Evolutionary conservation across 2,888 invertebrate species (phyloP), one percentile per base, ranked within the genome.

Genomic region (Koerneria pararmatus): DNA sequence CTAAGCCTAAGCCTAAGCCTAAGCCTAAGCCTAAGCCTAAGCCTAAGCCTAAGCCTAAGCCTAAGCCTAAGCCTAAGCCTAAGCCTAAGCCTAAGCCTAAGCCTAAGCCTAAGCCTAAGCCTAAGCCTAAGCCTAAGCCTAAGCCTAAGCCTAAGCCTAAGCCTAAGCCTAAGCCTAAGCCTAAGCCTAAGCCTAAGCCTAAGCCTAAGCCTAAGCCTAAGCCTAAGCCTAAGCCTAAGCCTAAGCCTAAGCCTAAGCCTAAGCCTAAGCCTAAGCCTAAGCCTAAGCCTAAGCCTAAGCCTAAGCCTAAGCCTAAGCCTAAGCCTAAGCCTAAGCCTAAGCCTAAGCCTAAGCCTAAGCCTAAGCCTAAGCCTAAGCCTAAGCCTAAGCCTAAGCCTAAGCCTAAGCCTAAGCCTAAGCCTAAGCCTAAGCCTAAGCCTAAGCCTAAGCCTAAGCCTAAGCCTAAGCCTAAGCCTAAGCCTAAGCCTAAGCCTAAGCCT

Each of bases 121-220:
- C 46, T n/a, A 46, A 46, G 11, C 46, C 46, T 15, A 46, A n/a
- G 67, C 66, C 66, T 67, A 66, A 66, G 66, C 65, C 67, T 67
- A 62, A 62, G 53, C 62, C 62, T 57, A 66, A 68, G 67, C 67
- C 66, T 32, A 67, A 66, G 66, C 66, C 67, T 67, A 66, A 66
- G 67, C 67, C 41, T 48, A 68, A 68, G 41, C 67, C 48, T 67
- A 67, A 48, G 67, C 34, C 62, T 53, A 62, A 66, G 60, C 58
- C 65, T 34, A 66, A 65, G 35, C 32, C 65, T 29, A 65, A 64
- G 65, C 65, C 65, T 29, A 66, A 35, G 65, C 64, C 35, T 65
- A 66, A 65, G 66, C 65, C 64, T 34, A 65, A 65, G 64, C 5
- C 65, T 57, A 62, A 65, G 64, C 66, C 5, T 32, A 68, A 68